Percentiles rank a stretch among this genome's conserved stretches.
These are phyloP conservation scores for Mallotus villosus DNA, from an alignment of 2,797 vertebrate genomes.

Conservation along the genomic window DNA sequence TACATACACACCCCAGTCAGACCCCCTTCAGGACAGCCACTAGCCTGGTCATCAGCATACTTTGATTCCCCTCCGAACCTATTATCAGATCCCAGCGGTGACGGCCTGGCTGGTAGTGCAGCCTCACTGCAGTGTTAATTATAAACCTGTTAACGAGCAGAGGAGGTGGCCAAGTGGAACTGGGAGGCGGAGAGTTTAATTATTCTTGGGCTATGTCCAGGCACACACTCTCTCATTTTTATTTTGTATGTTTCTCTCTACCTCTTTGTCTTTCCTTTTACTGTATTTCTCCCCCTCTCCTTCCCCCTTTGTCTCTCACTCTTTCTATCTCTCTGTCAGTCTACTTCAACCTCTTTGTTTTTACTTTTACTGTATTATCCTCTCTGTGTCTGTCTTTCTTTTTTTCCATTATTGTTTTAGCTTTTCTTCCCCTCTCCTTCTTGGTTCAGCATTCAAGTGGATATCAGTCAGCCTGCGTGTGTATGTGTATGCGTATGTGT, in stretches of 20 bases:
- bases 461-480: no score
- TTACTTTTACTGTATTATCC: slow-evolving; percentile 33
- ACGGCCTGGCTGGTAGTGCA: slow-evolving; percentile 58
- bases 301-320: slow-evolving; percentile 16
- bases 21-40: slow-evolving; percentile 44
- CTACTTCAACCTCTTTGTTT: slow-evolving; percentile 16
- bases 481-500: not conserved
- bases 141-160: slow-evolving; percentile 65
- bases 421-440: slow-evolving; percentile 39
- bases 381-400: slow-evolving; percentile 29
- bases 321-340: slow-evolving; percentile 18
- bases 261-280: slow-evolving; percentile 37
- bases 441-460: not conserved
- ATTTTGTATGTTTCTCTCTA: not conserved
- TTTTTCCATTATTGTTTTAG: slow-evolving; percentile 48
- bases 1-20: slow-evolving; percentile 29
- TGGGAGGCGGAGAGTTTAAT: slow-evolving; percentile 64
- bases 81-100: slow-evolving; percentile 57
- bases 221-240: slow-evolving; percentile 11
- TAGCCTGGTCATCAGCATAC: slow-evolving; percentile 55
- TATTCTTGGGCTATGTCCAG: slow-evolving; percentile 47
- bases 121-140: slow-evolving; percentile 62
- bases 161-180: slow-evolving; percentile 63
- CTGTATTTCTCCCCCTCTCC: slow-evolving; percentile 28
- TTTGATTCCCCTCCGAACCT: slow-evolving; percentile 27